Base-by-base conservation (phyloP, 2,113 vertebrate species). In the Leuciscus idus region DNA sequence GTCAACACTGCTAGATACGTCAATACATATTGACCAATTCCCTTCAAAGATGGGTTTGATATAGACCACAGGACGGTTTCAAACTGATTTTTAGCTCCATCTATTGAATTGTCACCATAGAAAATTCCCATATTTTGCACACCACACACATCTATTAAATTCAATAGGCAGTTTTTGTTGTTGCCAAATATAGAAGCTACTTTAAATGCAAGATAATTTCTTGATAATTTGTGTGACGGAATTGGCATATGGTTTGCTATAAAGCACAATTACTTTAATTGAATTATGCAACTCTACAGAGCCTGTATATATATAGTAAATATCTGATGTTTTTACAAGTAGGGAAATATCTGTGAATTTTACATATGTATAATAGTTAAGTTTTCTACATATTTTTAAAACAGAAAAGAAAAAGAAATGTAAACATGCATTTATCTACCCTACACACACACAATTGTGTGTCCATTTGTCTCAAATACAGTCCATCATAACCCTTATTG, bases 81-180 rank as follows among this genome's bases (percentile, higher is more conserved):
- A 75, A 46, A 48, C 19, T 23, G 72, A 75, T 43, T n/a, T 74
- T 74, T n/a, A 74, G 21, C 72, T 74, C 19, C 39, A 74, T 75
- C 72, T 26, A 26, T 46, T 74, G 23, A 76, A 48, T 21, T 76
- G 23, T 76, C 23, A 76, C 13, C 46, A 76, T 15, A 28, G 5
- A 76, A 52, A 76, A 76, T 4, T 15, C 43, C n/a, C 1, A 13
- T 46, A 46, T 21, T 50, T 48, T 50, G 2, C 6, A 75, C 39
- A 50, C 12, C 43, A 75, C 73, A 50, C 6, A 72, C 10, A 6
- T 52, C 19, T 33, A 36, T 39, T 73, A 26, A n/a, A 73, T 26
- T 39, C 39, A 73, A 43, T 26, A 46, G 10, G 23, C 70, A 46
- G 52, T n/a, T 73, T 46, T 46, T 5, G 5, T 46, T 73, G 39